Conservation (phyloP, 2,797 vertebrate genomes). For the Sebastes diploproa region DNA sequence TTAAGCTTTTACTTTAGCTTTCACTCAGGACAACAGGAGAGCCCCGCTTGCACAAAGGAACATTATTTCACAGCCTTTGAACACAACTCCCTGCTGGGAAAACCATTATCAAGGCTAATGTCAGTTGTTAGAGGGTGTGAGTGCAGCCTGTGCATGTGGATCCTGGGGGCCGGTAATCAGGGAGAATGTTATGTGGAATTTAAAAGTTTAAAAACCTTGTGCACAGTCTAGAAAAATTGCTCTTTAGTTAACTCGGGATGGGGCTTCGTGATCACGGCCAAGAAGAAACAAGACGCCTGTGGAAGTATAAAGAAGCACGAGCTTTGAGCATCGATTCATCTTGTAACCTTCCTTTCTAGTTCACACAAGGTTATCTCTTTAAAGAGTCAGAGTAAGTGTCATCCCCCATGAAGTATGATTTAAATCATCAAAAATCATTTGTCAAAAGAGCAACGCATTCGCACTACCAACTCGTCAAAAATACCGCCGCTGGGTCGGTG, state of each 20-base stretch:
- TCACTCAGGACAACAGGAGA: slow-evolving; percentile 35
- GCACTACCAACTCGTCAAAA: no score
- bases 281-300: background rate
- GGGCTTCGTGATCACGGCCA: background rate
- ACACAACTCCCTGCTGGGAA: slow-evolving; percentile 48
- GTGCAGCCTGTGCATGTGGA: slow-evolving; percentile 10
- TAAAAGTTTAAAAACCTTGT: background rate
- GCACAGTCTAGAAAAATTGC: background rate
- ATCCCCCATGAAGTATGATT: background rate
- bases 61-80: slow-evolving; percentile 58
- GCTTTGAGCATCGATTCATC: background rate
- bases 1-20: slow-evolving; percentile 55
- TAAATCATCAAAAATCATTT: background rate
- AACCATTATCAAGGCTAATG: slow-evolving; percentile 58
- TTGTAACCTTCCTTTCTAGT: background rate
- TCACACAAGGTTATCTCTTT: background rate
- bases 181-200: background rate
- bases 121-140: slow-evolving; percentile 38
- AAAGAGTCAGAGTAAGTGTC: background rate
- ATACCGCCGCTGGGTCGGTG: fast-evolving
- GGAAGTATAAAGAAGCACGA: background rate
- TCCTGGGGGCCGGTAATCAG: slow-evolving; percentile 18
- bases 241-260: background rate
- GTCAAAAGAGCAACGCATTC: background rate
- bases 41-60: slow-evolving; percentile 32